These are phyloP conservation scores for Drosophila birchii DNA, from an alignment of 2,888 invertebrate species.

Conservation along the genomic window DNA sequence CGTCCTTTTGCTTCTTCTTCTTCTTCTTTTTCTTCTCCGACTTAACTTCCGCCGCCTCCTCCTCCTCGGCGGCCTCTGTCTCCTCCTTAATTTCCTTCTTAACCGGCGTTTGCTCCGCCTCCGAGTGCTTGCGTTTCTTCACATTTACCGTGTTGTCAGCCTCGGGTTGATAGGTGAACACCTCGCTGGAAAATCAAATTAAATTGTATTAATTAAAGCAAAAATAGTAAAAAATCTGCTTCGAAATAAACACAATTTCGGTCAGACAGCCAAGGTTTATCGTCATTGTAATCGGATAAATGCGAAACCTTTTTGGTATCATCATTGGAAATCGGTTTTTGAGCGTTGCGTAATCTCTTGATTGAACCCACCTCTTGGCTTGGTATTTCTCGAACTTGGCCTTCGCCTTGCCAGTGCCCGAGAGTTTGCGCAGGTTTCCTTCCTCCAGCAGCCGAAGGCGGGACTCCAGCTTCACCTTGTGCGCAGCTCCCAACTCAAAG, in stretches of 20 bases:
- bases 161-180: constrained; percentile 91
- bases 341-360: not conserved
- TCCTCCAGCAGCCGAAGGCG: constrained; percentile 93
- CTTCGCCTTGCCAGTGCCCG: constrained; percentile 94
- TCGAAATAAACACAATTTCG: constrained; percentile 27
- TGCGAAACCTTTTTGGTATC: constrained; percentile 85
- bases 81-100: constrained; percentile 50
- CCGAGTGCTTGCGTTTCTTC: constrained; percentile 86
- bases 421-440: constrained; percentile 92
- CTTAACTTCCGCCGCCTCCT: constrained; percentile 48
- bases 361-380: constrained; percentile 84
- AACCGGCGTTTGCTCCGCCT: constrained; percentile 77
- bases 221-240: not conserved
- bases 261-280: constrained; percentile 84
- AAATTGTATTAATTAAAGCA: not conserved
- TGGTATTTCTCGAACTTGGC: constrained; percentile 97
- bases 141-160: constrained; percentile 92
- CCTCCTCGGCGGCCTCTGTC: constrained; percentile 30
- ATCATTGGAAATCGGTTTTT: constrained; percentile 74
- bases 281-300: constrained; percentile 75
- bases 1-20: constrained; percentile 79
- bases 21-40: constrained; percentile 82
- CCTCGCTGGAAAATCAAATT: constrained; percentile 86
- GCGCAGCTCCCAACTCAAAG: constrained; percentile 94
- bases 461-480: constrained; percentile 94